Base-by-base conservation (phyloP, 2,888 invertebrate species). In the Hedychridium roseum region DNA sequence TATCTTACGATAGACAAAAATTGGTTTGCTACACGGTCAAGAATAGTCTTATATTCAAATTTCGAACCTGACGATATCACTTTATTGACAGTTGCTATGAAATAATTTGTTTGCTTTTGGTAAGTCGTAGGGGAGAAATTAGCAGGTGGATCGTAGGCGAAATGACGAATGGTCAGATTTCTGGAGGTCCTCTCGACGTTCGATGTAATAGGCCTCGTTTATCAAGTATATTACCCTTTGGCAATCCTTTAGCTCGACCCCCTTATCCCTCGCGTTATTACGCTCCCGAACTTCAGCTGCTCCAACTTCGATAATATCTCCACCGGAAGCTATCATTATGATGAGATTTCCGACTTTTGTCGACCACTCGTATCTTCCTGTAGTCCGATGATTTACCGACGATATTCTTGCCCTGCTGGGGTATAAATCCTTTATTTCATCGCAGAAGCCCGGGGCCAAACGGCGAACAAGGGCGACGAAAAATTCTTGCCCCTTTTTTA, bases 161-260 rank as follows among this genome's bases (percentile, higher is more conserved):
- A 30, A 36, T 53, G 42, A 54, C 48, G 48, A 54, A 54, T 53
- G 16, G 42, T 21, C 16, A 30, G 43, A 43, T 40, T 43, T 47
- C 38, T 28, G 39, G 11, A 21, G 21, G 12, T 32, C n/a, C 50
- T 18, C 31, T 31, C 26, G 3, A 14, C 23, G 31, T 16, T 34
- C 20, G 31, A 42, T 35, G 46, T 46, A 52, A 56, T 57, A 52
- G 26, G 38, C 40, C 56, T 57, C 57, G 45, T 57, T 52, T 53
- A 49, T 57, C 52, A 57, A 37, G 43, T 35, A 21, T 56, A 56
- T 56, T 57, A 57, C 37, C 35, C 31, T 21, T 32, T 27, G 30
- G 37, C 28, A 45, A 35, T 42, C 47, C 42, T 49, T 36, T 42
- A 23, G 16, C 43, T 45, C 28, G 35, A 11, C 27, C 34, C 2